A percentile compares a stretch with the other conserved stretches of the same genome.
Conservation (phyloP, 2,888 invertebrate genomes). For the Aspidiotus destructor region DNA sequence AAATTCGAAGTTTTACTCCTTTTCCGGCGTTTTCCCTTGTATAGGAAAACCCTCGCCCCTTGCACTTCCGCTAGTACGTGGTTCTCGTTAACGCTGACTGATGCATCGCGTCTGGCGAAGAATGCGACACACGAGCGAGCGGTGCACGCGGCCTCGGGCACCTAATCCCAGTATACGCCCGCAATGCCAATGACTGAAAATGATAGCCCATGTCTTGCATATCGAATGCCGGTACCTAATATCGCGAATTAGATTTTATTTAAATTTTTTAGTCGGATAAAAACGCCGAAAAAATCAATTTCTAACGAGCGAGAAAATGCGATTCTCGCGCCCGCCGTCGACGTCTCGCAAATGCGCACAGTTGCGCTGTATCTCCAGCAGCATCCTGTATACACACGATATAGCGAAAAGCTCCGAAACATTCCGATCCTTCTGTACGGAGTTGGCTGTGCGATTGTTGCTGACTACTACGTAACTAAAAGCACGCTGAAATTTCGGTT, state of each 20-base stretch:
- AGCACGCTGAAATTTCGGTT: not conserved
- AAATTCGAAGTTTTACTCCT: no score
- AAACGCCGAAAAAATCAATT: constrained; percentile 4
- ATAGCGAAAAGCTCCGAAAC: not conserved
- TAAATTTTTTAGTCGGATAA: not conserved
- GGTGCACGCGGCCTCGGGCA: no score
- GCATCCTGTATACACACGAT: no score
- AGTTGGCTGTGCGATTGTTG: not conserved
- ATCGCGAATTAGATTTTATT: constrained; percentile 3
- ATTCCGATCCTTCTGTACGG: not conserved
- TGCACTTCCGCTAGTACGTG: no score
- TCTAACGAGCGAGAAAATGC: not conserved
- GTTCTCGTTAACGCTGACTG: no score
- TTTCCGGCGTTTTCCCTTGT: no score
- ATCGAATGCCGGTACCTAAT: not conserved
- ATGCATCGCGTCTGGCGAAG: no score
- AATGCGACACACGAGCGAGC: no score
- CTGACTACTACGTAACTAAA: not conserved
- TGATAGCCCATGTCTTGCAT: no score
- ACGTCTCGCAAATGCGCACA: constrained; percentile 2
- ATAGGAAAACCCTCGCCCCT: no score
- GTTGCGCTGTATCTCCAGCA: not conserved
- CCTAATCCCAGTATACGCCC: no score
- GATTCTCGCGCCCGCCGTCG: not conserved
- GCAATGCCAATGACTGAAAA: no score